Base-by-base conservation (phyloP, 1,140 invertebrate genomes). In the Atopsyche davidsoni region DNA sequence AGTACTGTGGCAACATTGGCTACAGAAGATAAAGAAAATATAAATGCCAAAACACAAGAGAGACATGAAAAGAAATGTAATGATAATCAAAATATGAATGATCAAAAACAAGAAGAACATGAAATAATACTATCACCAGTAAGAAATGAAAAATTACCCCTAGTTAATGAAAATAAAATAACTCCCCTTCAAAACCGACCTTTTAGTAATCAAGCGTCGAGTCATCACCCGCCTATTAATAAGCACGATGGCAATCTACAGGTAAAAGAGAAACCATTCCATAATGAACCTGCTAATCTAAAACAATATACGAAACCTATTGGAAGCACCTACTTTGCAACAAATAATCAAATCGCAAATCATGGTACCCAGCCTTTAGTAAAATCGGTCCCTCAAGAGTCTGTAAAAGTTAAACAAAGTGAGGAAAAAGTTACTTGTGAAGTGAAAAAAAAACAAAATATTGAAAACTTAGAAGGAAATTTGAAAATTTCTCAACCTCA, bases 401-500 rank as follows among this genome's bases (percentile, higher is more conserved):
- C 51, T n/a, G 31, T 39, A 9, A 41, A 56, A 16, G 25, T 18
- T 3, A 38, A 31, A 11, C 32, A 46, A 9, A 39, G 21, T 21
- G 14, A 38, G 7, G 17, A 50, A 18, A 36, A 22, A 2, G 14
- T 48, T 23, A 41, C 39, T 25, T 13, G 16, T 14, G 7, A 11
- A 11, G 40, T 42, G 10, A 43, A 19, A 6, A 45, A 21, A 9
- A 46, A 24, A 6, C 40, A n/a, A 11, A 38, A 3, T 17, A 23
- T 21, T 4, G 14, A 4, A 25, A 10, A 39, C 14, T 24, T 3
- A 31, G 55, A 53, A 4, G 65, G 64, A 2, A 71, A 68, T 9
- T 64, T 67, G 1, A 68, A 65, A 7, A 68, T 69, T 47, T 65
- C 68, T n/a, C 66, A 69, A 32, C 64, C 65, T 14, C 45, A 56